Base-by-base conservation (phyloP, 2,888 invertebrate genomes). In the Mimachlamys varia region DNA sequence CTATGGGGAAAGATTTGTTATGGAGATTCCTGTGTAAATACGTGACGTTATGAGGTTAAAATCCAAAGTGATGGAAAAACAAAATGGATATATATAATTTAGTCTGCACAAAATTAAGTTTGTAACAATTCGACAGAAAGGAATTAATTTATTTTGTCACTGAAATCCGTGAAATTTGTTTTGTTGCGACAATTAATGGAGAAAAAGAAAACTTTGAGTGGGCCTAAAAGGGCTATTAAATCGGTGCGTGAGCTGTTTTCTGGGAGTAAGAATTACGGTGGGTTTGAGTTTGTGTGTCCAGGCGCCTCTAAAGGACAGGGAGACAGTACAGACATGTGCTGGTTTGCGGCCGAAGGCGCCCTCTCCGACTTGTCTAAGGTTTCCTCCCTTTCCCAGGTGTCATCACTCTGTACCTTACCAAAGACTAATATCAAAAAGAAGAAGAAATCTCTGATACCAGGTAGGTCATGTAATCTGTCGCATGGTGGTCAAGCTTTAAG, bases 371-470 rank as follows among this genome's bases (percentile, higher is more conserved):
- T 62, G 12, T 37, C 89, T 37, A 62, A 58, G 38, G 58, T 90
- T 49, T 13, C 76, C 76, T 76, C 76, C 76, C 76, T 76, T 76
- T 76, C 76, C 1, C 76, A 76, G 33, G 76, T 76, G 33, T 58
- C 62, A 27, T 58, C 88, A 37, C 87, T 90, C 76, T 62, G 62
- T 27, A 90, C 90, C 44, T 76, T 90, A 88, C 90, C 90, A 37
- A 90, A 90, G 87, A 37, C 37, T 50, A 88, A 62, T 38, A 38
- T 37, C 10, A 58, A 87, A 88, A 90, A 88, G 90, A 88, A 88
- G 87, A 90, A 90, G 76, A 90, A 89, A 49, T 53, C 76, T 17
- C 50, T 90, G 15, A 53, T 90, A 22, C 89, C 90, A 90, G 90
- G 90, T 90, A 90, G 58, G 58, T 87, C 22, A 33, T 5, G 0